Conservation (phyloP, 1,140 invertebrate genomes). For the Delia radicum region DNA sequence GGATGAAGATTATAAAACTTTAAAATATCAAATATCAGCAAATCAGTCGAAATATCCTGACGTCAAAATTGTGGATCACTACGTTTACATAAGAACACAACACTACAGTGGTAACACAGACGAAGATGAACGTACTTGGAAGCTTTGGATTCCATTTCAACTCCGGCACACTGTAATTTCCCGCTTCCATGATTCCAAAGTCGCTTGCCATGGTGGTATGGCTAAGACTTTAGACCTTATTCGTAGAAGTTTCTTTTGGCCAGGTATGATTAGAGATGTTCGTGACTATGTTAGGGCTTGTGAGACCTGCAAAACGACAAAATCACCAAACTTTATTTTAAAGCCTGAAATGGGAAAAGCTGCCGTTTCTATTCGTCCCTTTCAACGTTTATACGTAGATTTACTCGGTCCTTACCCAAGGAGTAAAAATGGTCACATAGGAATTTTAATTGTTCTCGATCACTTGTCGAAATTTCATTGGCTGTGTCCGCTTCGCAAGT, state of each 20-base stretch:
- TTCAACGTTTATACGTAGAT: conserved; percentile 6
- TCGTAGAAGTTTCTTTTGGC: conserved; percentile 1
- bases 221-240: conserved; percentile 9
- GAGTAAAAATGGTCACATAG: background rate
- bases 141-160: background rate
- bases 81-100: background rate
- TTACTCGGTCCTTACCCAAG: background rate
- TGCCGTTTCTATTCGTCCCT: background rate
- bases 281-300: background rate
- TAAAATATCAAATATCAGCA: background rate
- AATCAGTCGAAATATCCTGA: background rate
- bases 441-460: background rate
- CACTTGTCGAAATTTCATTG: background rate
- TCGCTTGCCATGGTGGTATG: background rate
- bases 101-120: background rate
- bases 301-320: background rate
- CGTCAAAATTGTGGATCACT: background rate
- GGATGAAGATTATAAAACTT: background rate
- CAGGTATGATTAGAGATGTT: background rate
- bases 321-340: background rate
- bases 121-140: background rate
- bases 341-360: background rate
- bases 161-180: background rate
- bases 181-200: background rate
- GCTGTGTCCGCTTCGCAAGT: background rate